phyloP scores from a whole-genome alignment of 2,888 invertebrate genomes.

The Eupithecia tripunctaria region DNA sequence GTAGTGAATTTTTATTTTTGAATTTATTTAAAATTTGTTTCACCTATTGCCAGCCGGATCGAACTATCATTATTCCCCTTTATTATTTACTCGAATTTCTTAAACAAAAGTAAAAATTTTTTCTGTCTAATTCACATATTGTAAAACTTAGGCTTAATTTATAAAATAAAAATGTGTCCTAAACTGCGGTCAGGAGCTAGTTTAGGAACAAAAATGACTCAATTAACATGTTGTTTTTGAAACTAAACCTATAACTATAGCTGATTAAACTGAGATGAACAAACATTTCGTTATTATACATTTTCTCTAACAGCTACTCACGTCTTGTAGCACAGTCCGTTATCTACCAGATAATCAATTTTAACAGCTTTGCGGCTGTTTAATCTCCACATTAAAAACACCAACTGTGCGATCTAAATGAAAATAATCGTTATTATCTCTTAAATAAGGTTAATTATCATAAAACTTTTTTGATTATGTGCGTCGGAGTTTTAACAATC shows the following conservation, averaged over 20 bases:
- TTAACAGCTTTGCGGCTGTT: constrained; percentile 42
- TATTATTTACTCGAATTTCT: neutral
- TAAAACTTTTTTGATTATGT: neutral
- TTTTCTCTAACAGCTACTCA: neutral
- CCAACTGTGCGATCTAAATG: constrained; percentile 20
- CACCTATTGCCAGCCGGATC: neutral
- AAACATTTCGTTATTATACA: neutral
- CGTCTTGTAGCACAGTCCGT: constrained; percentile 3
- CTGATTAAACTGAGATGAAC: neutral
- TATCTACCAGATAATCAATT: constrained; percentile 41
- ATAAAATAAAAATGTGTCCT: neutral
- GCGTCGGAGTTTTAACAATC: neutral
- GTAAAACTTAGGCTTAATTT: neutral
- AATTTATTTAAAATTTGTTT: neutral
- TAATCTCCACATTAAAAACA: constrained; percentile 42
- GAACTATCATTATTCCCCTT: neutral
- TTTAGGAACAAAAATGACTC: neutral
- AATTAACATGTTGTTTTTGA: neutral
- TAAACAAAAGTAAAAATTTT: neutral
- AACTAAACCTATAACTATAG: neutral
- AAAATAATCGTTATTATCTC: constrained; percentile 18
- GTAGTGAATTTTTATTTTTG: neutral
- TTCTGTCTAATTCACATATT: neutral
- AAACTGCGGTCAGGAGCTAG: neutral
- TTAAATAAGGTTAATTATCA: neutral